Conservation (phyloP, 37 sponge, comb jelly and placozoan species). For the Chondrosia reniformis region DNA sequence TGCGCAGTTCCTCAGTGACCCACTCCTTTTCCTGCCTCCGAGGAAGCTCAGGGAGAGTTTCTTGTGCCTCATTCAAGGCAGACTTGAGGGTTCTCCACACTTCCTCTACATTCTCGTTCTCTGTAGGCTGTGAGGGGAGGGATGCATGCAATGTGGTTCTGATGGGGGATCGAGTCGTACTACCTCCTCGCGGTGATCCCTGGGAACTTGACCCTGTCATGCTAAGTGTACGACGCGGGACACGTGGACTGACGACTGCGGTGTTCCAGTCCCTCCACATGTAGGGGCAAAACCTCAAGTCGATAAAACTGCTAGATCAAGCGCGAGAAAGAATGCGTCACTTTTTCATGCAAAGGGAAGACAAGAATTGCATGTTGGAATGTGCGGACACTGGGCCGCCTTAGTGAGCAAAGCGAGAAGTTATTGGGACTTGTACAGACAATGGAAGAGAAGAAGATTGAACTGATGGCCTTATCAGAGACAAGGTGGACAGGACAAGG, state of each 20-base stretch:
- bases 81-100: background rate
- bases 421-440: background rate
- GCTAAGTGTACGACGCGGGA: background rate
- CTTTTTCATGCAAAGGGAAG: background rate
- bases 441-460: background rate
- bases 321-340: background rate
- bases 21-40: background rate
- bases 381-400: background rate
- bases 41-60: background rate
- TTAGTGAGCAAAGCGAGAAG: background rate
- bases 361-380: background rate
- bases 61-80: background rate
- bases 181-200: background rate
- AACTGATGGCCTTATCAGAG: background rate
- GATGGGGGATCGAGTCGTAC: background rate
- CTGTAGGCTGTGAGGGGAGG: no score
- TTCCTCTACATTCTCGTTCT: background rate
- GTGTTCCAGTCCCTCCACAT: background rate
- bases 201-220: background rate
- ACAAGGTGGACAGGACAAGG: background rate
- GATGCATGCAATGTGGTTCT: no score
- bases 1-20: constrained; percentile 13
- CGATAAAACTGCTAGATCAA: background rate
- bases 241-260: background rate
- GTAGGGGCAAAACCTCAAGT: background rate